Evolutionary conservation across 2,797 vertebrate genomes (phyloP), one percentile per base, ranked within the genome.

Genomic region (Falco concolor): DNA sequence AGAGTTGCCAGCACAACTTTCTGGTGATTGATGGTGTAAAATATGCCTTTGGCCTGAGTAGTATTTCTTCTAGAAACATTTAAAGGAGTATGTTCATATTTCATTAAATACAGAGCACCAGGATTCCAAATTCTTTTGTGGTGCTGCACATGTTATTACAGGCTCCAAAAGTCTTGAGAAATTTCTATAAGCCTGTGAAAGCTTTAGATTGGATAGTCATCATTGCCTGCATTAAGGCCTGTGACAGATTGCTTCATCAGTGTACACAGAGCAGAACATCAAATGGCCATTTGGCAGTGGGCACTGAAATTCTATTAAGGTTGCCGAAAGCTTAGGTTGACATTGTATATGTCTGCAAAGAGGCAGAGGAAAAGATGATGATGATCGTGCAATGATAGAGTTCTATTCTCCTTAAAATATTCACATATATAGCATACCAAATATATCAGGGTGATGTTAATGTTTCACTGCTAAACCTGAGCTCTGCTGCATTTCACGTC

Each of bases 281-380:
- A 97, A 97, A 97, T 97, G 95, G 95, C 96, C 92, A 95, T 97
- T 97, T 98, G 97, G 97, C 97, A 97, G 87, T 96, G 96, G 95
- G 92, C 95, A 91, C 92, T 95, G 97, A 96, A 95, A 97, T 97
- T 97, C 96, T 97, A 95, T 97, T 97, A 98, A 96, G 94, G 96
- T 95, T 97, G 92, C 95, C 91, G 76, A 97, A 97, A 97, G 97
- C 91, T 91, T 92, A 60, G 90, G 87, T 78, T 93, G 91, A 96
- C 86, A 81, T 82, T 95, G 85, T 93, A 20, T 94, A 34, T 75
- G 74, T 96, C 91, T 95, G 89, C 89, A 89, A 93, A 90, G 93
- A 91, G 76, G 91, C 73, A 93, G 70, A 88, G 90, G 93, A 84
- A 93, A 91, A 91, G 81, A 91, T 84, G 79, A 89, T 87, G 49